These are phyloP conservation scores for Drosophila differens DNA, from an alignment of 2,888 invertebrate species.

Conservation along the genomic window DNA sequence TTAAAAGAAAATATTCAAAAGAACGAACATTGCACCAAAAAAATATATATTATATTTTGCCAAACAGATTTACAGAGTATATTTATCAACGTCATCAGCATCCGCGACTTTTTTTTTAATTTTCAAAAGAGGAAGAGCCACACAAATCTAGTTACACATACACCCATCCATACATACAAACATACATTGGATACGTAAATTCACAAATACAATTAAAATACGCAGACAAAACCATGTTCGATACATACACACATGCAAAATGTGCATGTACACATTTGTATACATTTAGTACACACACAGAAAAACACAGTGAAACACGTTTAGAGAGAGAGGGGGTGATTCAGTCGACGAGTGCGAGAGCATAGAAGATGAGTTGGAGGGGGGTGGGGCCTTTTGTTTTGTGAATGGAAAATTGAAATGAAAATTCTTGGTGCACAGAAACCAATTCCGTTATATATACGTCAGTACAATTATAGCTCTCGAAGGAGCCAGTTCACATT, in stretches of 20 bases:
- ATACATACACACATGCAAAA: slow-evolving; percentile 10
- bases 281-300: slow-evolving; percentile 27
- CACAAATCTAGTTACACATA: slow-evolving; percentile 31
- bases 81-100: slow-evolving; percentile 71
- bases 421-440: slow-evolving; percentile 70
- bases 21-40: background rate
- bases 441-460: slow-evolving; percentile 63
- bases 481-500: slow-evolving; percentile 60
- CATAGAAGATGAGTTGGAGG: slow-evolving; percentile 48
- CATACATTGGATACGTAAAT: slow-evolving; percentile 46
- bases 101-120: slow-evolving; percentile 64
- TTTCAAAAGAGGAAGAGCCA: slow-evolving; percentile 60
- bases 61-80: slow-evolving; percentile 17
- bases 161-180: too few species aligned
- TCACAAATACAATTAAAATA: slow-evolving; percentile 38
- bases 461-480: slow-evolving; percentile 69
- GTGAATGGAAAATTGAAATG: slow-evolving; percentile 73
- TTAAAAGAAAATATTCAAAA: background rate
- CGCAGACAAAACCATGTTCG: slow-evolving; percentile 21
- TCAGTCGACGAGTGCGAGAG: slow-evolving; percentile 32
- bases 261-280: slow-evolving; percentile 18
- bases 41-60: slow-evolving; percentile 5
- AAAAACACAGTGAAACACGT: slow-evolving; percentile 34
- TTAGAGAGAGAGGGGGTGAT: slow-evolving; percentile 21
- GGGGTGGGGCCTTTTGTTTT: slow-evolving; percentile 64